Evolutionary conservation across 2,113 vertebrate genomes (phyloP), one percentile per base, ranked within the genome.

Genomic region (Hiodon tergisus): DNA sequence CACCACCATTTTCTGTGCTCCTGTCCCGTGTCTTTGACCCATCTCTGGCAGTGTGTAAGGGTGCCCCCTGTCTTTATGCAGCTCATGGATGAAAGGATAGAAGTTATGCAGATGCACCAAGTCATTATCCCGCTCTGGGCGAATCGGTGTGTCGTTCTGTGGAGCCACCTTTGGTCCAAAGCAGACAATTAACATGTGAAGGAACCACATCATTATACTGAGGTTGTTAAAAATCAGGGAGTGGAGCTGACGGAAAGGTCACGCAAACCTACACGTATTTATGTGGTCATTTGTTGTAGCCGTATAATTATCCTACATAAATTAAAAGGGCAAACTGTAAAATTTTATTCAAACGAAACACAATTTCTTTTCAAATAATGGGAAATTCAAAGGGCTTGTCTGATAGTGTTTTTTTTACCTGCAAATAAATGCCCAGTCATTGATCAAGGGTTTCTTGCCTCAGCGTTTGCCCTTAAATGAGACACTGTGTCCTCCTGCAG

Each of bases 71-170:
- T 46, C 16, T 17, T 6, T n/a, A 72, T 52, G 48, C 3, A 14
- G 69, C n/a, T 6, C 0, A 14, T 47, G 69, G 31, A n/a, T 68
- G 76, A 70, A 76, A 76, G 58, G 2, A 8, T 50, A 58, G n/a
- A 14, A 9, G 65, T 9, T 48, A 77, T 67, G 55, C 50, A 76
- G 75, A 76, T 71, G 71, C 67, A 52, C 80, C 70, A 16, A 62
- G 70, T 78, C 77, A 78, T 80, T 82, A 72, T 48, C 70, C 48
- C 72, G 69, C 54, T 2, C 58, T 47, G 63, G 69, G 68, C 68
- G 77, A 82, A 81, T 78, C 76, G 74, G 71, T 70, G 75, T 80
- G 60, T 79, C 31, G 13, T 70, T 76, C 54, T 61, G 7, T 51
- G 69, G 17, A 51, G 16, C 57, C 59, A 63, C 69, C 73, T 79